These are phyloP conservation scores for Callaeas wilsoni DNA, from an alignment of 2,113 vertebrate genomes.

Conservation along the genomic window DNA sequence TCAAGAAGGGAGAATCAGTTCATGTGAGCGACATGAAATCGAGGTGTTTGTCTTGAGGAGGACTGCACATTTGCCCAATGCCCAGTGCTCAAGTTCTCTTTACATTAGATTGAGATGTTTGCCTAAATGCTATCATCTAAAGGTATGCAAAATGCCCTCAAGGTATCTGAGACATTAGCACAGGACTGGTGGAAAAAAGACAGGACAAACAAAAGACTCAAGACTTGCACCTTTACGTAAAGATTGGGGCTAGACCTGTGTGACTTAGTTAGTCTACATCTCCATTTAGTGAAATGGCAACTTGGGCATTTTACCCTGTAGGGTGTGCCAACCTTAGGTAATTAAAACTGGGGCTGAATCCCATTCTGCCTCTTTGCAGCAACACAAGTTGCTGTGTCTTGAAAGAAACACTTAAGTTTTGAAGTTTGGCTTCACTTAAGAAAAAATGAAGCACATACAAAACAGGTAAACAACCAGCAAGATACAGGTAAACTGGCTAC, in stretches of 20 bases:
- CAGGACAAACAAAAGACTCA: fast-evolving
- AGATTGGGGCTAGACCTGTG: not conserved
- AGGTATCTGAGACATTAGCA: not conserved
- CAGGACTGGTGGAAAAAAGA: not conserved
- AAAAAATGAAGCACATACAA: not conserved
- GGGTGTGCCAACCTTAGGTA: not conserved
- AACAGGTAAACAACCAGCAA: not conserved
- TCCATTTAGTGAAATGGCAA: not conserved
- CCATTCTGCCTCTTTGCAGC: not conserved
- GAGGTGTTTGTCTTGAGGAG: not conserved
- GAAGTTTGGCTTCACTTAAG: not conserved
- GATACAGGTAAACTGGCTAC: not conserved
- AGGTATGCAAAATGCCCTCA: not conserved
- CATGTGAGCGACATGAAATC: not conserved
- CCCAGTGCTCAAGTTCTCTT: not conserved
- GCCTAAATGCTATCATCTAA: not conserved
- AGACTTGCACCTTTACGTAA: not conserved
- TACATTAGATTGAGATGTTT: not conserved
- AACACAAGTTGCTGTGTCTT: not conserved
- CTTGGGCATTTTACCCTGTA: not conserved
- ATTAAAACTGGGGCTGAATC: not conserved
- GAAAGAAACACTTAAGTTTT: not conserved
- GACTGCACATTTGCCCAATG: not conserved
- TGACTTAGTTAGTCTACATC: not conserved
- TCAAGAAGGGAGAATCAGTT: not conserved